Percentiles rank a stretch among this genome's conserved stretches.
These are phyloP conservation scores for Drosophila paucipuncta DNA, from an alignment of 2,888 invertebrate genomes.

Conservation along the genomic window DNA sequence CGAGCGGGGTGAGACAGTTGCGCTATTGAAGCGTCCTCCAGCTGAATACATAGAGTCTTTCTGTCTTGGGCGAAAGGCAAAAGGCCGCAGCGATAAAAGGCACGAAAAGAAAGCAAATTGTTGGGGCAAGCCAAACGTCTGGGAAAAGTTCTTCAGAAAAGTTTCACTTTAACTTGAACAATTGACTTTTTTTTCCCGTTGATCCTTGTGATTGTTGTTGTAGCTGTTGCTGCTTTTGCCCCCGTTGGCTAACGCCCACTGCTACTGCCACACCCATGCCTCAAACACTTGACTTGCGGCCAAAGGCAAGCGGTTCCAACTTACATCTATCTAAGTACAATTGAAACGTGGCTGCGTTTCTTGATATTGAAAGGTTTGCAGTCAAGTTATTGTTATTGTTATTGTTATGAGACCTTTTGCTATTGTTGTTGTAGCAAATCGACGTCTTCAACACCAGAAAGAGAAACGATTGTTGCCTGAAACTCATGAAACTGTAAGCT, in stretches of 20 bases:
- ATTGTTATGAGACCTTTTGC: conserved; percentile 74
- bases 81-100: conserved; percentile 63
- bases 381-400: conserved; percentile 81
- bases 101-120: conserved; percentile 68
- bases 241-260: conserved; percentile 26
- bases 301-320: conserved; percentile 67
- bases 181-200: conserved; percentile 73
- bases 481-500: conserved; percentile 77
- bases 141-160: conserved; percentile 74
- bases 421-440: conserved; percentile 64
- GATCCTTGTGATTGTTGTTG: conserved; percentile 33
- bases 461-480: conserved; percentile 54
- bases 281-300: conserved; percentile 70
- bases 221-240: conserved; percentile 29
- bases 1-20: background rate
- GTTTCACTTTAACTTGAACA: conserved; percentile 80
- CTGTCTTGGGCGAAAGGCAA: conserved; percentile 1
- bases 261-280: conserved; percentile 19
- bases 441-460: conserved; percentile 57
- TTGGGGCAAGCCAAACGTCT: conserved; percentile 66
- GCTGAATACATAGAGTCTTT: conserved; percentile 47
- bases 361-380: conserved; percentile 80
- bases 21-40: conserved; percentile 47
- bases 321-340: conserved; percentile 63
- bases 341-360: conserved; percentile 74